Base-by-base conservation (phyloP, 30 jellyfish, hydroid and myxozoan genomes). In the Turritopsis dohrnii region DNA sequence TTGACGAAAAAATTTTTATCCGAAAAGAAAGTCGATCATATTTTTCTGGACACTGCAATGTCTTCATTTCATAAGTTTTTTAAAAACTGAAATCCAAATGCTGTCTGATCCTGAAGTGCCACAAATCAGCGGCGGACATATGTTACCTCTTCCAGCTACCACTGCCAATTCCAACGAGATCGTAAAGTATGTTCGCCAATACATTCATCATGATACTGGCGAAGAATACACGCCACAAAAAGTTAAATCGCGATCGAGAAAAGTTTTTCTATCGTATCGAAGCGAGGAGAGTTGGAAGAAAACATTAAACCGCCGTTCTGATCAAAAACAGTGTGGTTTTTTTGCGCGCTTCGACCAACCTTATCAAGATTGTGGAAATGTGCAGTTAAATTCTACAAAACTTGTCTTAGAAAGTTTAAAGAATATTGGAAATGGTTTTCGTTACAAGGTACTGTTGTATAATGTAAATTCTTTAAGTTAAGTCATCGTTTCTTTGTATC, bases 321-420 rank as follows among this genome's bases (percentile, higher is more conserved):
- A 79, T 16, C 97, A 91, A 29, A 79, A 81, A 29, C 41, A 84
- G 21, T 25, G 84, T 22, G 97, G 97, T 13, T 91, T 86, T 76
- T 91, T 91, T 60, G 92, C 97, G 20, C 52, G 54, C n/a, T 22
- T 71, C 22, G 54, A 84, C 26, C 86, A 79, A 1, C 96, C 96
- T 26, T 91, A 91, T 54, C 79, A 53, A 60, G 95, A 86, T 21
- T 88, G 85, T n/a, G 97, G 97, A 29, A 80, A 80, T 53, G 81
- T 85, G 7, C 96, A 86, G 71, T 75, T 87, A 72, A 75, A 52
- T 82, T 54, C 90, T 1, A 91, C 81, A 52, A 66, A 80, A 28
- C 86, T 91, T 8, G 94, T 91, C 72, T 52, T 91, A 54, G 79
- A 87, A 8, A 89, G 94, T 26, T 53, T 91, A 88, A 81, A 75